phyloP scores from a whole-genome alignment of 1,140 invertebrate genomes.

The Lepidurus arcticus region DNA sequence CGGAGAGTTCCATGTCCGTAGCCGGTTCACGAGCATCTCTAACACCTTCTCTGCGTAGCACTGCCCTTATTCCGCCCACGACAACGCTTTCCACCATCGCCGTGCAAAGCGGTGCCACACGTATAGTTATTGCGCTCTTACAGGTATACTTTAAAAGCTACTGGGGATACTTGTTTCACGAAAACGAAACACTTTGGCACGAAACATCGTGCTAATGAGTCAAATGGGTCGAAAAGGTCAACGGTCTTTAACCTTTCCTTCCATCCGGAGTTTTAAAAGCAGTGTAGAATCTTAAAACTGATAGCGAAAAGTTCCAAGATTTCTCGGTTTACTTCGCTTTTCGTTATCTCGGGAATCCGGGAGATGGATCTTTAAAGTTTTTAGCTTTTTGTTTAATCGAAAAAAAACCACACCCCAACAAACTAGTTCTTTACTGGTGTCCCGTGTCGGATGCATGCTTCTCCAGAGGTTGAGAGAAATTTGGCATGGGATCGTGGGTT shows the following conservation, averaged over 20 bases:
- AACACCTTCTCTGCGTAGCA: neutral
- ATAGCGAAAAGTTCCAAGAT: too few relatives aligned
- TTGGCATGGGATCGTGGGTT: neutral
- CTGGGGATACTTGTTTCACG: too few relatives aligned
- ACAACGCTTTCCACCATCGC: conserved; percentile 89
- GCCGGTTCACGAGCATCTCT: conserved; percentile 36
- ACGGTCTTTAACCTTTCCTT: neutral
- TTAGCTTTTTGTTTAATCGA: too few relatives aligned
- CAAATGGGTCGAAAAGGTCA: neutral
- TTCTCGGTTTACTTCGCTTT: too few relatives aligned
- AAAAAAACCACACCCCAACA: too few relatives aligned
- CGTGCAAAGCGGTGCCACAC: conserved; percentile 75
- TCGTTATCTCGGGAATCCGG: too few relatives aligned
- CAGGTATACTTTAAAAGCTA: conserved; percentile 57
- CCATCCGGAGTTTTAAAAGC: too few relatives aligned
- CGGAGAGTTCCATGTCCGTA: conserved; percentile 24
- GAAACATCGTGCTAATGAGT: neutral
- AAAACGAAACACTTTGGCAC: neutral
- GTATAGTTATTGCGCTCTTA: conserved; percentile 80
- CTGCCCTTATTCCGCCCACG: conserved; percentile 46
- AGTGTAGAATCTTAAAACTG: too few relatives aligned
- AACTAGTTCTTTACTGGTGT: neutral
- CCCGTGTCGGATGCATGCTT: neutral
- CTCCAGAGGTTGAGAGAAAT: neutral
- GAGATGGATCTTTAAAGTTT: too few relatives aligned